Evolutionary conservation across 2,888 invertebrate genomes (phyloP).

Genomic region (Cybosia mesomella): DNA sequence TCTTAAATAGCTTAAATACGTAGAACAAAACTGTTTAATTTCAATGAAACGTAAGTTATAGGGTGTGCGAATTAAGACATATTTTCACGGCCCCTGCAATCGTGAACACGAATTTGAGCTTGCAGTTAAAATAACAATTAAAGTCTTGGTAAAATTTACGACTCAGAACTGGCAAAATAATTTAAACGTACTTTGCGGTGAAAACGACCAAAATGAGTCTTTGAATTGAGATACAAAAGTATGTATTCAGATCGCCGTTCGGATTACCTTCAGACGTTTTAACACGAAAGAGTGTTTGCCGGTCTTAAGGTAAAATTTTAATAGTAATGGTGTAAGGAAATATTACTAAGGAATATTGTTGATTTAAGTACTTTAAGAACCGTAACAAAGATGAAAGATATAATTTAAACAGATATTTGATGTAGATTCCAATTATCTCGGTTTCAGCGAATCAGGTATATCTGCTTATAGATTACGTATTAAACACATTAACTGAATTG

Average conservation of each 20-base stretch:
- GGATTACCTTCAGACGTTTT: constrained; percentile 73
- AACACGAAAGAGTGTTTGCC: constrained; percentile 63
- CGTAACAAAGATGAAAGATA: constrained; percentile 50
- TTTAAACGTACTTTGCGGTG: constrained; percentile 78
- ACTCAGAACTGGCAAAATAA: constrained; percentile 85
- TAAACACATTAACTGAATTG: constrained; percentile 69
- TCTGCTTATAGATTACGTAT: constrained; percentile 51
- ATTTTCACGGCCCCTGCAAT: constrained; percentile 76
- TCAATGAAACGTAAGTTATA: constrained; percentile 83
- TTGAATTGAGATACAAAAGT: constrained; percentile 81
- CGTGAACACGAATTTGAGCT: constrained; percentile 79
- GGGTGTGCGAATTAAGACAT: constrained; percentile 84
- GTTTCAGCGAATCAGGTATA: constrained; percentile 38
- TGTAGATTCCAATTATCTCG: constrained; percentile 45
- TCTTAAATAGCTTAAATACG: constrained; percentile 53
- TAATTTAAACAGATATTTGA: constrained; percentile 52
- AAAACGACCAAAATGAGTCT: constrained; percentile 77
- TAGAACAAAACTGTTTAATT: constrained; percentile 68
- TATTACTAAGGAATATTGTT: constrained; percentile 81
- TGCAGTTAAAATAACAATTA: constrained; percentile 87
- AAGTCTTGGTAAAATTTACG: constrained; percentile 86
- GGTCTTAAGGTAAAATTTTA: constrained; percentile 83
- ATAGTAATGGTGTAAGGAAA: constrained; percentile 81
- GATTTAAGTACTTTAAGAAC: constrained; percentile 73
- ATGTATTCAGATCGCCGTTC: constrained; percentile 73